These are phyloP conservation scores for Dipodomys merriami DNA, from an alignment of 2,113 vertebrate genomes.

Conservation along the genomic window DNA sequence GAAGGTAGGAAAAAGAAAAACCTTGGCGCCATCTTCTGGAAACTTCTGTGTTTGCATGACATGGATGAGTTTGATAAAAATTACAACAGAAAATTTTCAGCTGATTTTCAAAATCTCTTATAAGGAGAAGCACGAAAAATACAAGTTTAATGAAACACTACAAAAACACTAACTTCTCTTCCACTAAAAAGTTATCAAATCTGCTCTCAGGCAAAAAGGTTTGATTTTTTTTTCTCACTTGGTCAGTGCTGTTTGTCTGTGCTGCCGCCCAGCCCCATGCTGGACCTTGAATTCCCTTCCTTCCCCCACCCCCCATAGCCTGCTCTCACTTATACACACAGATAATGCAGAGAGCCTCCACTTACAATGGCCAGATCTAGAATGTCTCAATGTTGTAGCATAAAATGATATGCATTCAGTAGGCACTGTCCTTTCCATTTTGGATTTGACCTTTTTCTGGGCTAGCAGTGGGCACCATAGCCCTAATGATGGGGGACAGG, in stretches of 20 bases:
- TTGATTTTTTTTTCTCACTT: not conserved
- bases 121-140: not conserved
- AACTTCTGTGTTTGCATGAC: not conserved
- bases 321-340: not conserved
- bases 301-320: not conserved
- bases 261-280: not conserved
- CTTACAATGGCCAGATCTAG: not conserved
- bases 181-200: not conserved
- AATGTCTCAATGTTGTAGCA: not conserved
- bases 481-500: no score
- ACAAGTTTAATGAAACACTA: not conserved
- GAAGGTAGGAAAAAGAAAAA: not conserved
- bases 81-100: not conserved
- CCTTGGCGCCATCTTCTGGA: conserved; percentile 65
- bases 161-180: not conserved
- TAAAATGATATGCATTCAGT: not conserved
- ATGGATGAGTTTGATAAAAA: not conserved
- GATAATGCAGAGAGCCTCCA: not conserved
- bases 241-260: no score
- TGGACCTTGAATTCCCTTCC: not conserved
- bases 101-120: conserved; percentile 38
- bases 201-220: not conserved
- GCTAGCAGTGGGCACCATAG: no score
- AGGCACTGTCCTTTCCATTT: not conserved
- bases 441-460: not conserved